Evolutionary conservation across 2,797 vertebrate species (phyloP).

Genomic region (Leptoclinus maculatus): DNA sequence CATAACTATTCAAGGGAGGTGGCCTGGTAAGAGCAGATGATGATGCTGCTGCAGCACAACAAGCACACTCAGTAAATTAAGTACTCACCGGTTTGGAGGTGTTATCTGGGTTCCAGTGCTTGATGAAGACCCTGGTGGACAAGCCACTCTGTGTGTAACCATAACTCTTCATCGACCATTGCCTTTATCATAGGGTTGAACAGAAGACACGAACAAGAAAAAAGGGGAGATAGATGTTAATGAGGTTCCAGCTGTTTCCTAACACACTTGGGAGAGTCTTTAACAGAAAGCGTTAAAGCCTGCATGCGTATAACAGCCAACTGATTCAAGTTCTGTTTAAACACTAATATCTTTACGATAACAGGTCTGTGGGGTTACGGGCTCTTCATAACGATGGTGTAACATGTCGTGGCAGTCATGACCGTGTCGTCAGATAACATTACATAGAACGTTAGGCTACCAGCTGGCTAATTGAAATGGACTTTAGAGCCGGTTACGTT

Average conservation of each 20-base stretch:
- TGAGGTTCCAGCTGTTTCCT: not conserved
- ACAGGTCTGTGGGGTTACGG: accelerated
- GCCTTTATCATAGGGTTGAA: conserved; percentile 47
- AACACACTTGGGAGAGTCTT: not conserved
- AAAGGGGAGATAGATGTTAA: not conserved
- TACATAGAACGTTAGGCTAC: not conserved
- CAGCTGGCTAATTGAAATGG: not conserved
- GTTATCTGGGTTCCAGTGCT: conserved; percentile 76
- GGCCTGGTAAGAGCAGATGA: not conserved
- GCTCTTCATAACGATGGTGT: no score
- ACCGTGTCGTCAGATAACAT: not conserved
- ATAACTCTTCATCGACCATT: conserved; percentile 62
- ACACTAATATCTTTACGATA: not conserved
- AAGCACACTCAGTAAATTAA: not conserved
- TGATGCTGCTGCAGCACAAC: conserved; percentile 11
- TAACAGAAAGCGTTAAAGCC: not conserved
- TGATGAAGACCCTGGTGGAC: conserved; percentile 64
- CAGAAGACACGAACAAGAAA: conserved; percentile 32
- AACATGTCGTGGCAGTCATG: not conserved
- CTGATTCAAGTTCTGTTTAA: not conserved
- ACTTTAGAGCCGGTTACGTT: not conserved
- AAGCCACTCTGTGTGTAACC: conserved; percentile 67
- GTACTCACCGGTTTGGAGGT: conserved; percentile 58
- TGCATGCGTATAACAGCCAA: not conserved
- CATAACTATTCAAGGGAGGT: conserved; percentile 6